Base-by-base conservation (phyloP, 1,140 invertebrate genomes). In the Pristionchus pacificus region DNA sequence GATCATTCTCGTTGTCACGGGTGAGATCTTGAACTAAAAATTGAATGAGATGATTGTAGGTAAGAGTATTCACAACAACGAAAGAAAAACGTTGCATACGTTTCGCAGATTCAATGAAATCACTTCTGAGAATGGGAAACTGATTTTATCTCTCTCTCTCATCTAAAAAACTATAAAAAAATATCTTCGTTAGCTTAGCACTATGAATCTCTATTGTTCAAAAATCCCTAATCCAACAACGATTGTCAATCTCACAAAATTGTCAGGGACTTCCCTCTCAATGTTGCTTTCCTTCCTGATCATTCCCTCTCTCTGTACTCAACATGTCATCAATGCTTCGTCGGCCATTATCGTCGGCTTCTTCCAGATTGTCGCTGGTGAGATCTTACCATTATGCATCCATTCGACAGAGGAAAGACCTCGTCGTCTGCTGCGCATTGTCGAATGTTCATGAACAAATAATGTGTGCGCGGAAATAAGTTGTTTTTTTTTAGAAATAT, bases 361-460 rank as follows among this genome's bases (percentile, higher is more conserved):
- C 32, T 66, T 66, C 65, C 65, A 66, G 49, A 24, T 66, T 24
- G n/a, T 66, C 19, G 14, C 65, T 3, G 65, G 65, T 66, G 14
- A 38, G 65, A 13, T 10, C 24, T 10, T 13, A 6, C 24, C 25
- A 61, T 24, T 24, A 28, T 24, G 10, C n/a, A 24, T 61, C 60
- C 60, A n/a, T n/a, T 6, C 29, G 60, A 61, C 60, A n/a, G 6
- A 25, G 13, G n/a, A n/a, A n/a, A 61, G n/a, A 28, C 60, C 29
- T 6, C 6, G 10, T 24, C 24, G 60, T 25, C 10, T 61, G 60
- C 13, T 61, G 6, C 13, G 60, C 60, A 61, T 6, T 24, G 13
- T 61, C 10, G 10, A 13, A n/a, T 61, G 6, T 6, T 24, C 10
- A 24, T 61, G n/a, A n/a, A n/a, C n/a, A n/a, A n/a, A n/a, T n/a